A percentile compares a stretch with the other conserved stretches of the same genome.
Evolutionary conservation across 2,113 vertebrate genomes (phyloP).

Genomic region (Oreamnos americanus): DNA sequence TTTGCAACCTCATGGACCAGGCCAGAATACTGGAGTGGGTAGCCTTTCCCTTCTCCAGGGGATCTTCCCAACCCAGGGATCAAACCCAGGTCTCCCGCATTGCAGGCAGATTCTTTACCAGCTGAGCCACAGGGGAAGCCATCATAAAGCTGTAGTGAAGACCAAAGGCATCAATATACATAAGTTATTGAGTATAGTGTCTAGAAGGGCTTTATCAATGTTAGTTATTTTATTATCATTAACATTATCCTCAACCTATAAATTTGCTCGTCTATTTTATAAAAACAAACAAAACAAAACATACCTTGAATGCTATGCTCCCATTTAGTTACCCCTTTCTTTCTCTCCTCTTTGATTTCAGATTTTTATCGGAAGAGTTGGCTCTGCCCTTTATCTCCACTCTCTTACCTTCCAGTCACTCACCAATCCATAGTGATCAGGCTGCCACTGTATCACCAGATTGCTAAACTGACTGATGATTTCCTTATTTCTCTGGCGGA

Average conservation of each 20-base stretch:
- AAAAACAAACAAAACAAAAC: neutral
- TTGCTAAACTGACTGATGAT: neutral
- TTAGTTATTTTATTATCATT: neutral
- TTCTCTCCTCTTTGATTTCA: neutral
- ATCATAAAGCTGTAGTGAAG: neutral
- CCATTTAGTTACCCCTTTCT: neutral
- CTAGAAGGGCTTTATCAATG: neutral
- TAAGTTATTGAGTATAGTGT: neutral
- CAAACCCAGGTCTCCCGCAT: neutral
- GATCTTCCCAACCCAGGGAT: neutral
- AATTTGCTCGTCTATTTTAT: neutral
- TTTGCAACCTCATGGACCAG: neutral
- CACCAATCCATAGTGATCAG: neutral
- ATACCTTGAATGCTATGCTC: rapidly evolving
- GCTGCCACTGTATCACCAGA: neutral
- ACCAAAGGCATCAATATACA: neutral
- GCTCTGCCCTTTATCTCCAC: neutral
- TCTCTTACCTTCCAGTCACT: neutral
- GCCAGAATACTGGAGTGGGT: neutral
- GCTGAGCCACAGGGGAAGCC: neutral
- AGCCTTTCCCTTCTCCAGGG: neutral
- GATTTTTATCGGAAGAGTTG: neutral
- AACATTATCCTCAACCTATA: neutral
- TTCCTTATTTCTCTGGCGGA: neutral
- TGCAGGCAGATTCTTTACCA: neutral